phyloP scores from a whole-genome alignment of 1,140 invertebrate species.

The Matsumurasca onukii region DNA sequence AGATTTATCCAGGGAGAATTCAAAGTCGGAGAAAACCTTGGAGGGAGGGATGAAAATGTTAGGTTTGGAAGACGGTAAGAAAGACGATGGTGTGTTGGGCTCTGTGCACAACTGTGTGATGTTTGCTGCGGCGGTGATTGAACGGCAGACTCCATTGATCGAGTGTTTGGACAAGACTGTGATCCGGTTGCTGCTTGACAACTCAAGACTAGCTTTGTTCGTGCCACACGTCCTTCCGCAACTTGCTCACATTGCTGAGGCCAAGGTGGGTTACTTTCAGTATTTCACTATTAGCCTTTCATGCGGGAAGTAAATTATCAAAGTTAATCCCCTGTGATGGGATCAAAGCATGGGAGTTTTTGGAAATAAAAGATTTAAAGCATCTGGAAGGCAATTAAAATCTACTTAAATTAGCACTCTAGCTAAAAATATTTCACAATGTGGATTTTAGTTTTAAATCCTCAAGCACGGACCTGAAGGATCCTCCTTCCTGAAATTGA shows the following conservation, averaged over 20 bases:
- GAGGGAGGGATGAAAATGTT: background rate
- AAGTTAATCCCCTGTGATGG: too few species aligned
- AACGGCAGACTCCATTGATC: background rate
- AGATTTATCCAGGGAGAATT: background rate
- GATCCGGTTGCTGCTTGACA: background rate
- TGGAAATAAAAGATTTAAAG: too few species aligned
- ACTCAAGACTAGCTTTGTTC: slow-evolving; percentile 7
- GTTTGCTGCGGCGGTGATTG: background rate
- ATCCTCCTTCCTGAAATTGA: too few species aligned
- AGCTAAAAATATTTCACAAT: too few species aligned
- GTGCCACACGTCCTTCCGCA: background rate
- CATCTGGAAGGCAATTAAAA: too few species aligned
- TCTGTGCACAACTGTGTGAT: slow-evolving; percentile 12
- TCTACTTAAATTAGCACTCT: too few species aligned
- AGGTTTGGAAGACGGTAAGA: background rate
- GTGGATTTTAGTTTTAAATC: too few species aligned
- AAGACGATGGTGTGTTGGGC: background rate
- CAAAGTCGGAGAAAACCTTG: background rate
- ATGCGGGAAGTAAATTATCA: too few species aligned
- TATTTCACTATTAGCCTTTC: too few species aligned
- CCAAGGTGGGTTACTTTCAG: background rate
- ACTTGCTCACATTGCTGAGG: background rate
- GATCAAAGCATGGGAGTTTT: too few species aligned
- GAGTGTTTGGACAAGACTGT: background rate
- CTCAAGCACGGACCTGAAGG: too few species aligned